phyloP scores from a whole-genome alignment of 2,797 vertebrate species.

The Huso huso region DNA sequence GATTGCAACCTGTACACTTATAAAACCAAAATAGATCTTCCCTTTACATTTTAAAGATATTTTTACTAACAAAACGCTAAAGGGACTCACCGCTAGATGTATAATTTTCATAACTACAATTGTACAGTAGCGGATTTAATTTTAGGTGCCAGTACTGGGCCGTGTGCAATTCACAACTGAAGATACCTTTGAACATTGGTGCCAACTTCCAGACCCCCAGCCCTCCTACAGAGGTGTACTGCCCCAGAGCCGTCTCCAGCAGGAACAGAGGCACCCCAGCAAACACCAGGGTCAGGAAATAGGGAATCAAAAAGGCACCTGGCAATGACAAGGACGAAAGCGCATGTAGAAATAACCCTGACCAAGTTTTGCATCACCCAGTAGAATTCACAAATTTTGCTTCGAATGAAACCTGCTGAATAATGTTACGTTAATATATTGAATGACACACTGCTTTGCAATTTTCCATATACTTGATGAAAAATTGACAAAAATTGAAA shows the following conservation, averaged over 20 bases:
- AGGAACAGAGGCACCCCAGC: conserved; percentile 86
- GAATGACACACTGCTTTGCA: no score
- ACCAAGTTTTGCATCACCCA: background rate
- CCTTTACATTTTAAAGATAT: no score
- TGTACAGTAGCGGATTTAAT: no score
- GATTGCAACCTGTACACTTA: no score
- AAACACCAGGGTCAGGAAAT: conserved; percentile 82
- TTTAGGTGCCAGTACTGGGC: no score
- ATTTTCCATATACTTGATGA: no score
- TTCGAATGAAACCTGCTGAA: no score
- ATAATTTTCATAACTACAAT: background rate
- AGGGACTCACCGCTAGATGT: background rate
- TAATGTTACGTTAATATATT: no score
- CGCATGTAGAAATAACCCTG: fast-evolving
- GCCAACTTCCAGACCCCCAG: conserved; percentile 83
- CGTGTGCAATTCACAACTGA: background rate
- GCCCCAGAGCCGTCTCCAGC: conserved; percentile 79
- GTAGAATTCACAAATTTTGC: no score
- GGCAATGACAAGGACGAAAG: conserved; percentile 13
- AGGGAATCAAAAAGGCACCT: conserved; percentile 88
- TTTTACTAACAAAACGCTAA: no score
- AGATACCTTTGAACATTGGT: conserved; percentile 89
- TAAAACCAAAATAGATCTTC: no score
- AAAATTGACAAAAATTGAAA: no score
- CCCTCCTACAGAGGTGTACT: conserved; percentile 78